A percentile compares a stretch with the other conserved stretches of the same genome.
These are phyloP conservation scores for Lasiurus cinereus DNA, from an alignment of 2,113 vertebrate species.

Conservation along the genomic window DNA sequence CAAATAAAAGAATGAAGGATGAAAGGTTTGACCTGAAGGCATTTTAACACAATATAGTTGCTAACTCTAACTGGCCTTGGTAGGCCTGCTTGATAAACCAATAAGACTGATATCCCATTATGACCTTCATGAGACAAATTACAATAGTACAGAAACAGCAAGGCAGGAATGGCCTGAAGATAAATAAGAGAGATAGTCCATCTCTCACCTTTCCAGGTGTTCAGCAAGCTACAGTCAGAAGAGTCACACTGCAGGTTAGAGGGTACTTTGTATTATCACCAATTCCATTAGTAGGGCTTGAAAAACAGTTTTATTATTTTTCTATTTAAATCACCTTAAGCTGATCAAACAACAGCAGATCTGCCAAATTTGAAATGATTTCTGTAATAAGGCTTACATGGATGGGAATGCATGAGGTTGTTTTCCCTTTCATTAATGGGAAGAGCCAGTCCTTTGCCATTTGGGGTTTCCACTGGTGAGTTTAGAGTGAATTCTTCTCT, in stretches of 20 bases:
- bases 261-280: background rate
- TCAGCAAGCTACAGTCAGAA: background rate
- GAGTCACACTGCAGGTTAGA: background rate
- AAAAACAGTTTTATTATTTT: background rate
- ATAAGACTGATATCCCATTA: background rate
- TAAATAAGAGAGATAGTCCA: background rate
- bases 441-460: background rate
- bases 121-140: background rate
- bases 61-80: background rate
- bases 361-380: background rate
- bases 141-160: background rate
- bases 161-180: background rate
- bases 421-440: background rate
- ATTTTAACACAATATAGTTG: background rate
- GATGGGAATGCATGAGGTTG: background rate
- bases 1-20: background rate
- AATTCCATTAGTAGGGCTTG: background rate
- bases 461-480: background rate
- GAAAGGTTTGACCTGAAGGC: background rate
- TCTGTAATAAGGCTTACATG: constrained; percentile 44
- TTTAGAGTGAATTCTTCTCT: background rate
- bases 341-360: background rate
- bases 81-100: background rate
- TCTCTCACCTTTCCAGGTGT: background rate
- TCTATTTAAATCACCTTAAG: constrained; percentile 18